phyloP scores from a whole-genome alignment of 35 echinoderm and acorn worm genomes.

The Amphiura filiformis region DNA sequence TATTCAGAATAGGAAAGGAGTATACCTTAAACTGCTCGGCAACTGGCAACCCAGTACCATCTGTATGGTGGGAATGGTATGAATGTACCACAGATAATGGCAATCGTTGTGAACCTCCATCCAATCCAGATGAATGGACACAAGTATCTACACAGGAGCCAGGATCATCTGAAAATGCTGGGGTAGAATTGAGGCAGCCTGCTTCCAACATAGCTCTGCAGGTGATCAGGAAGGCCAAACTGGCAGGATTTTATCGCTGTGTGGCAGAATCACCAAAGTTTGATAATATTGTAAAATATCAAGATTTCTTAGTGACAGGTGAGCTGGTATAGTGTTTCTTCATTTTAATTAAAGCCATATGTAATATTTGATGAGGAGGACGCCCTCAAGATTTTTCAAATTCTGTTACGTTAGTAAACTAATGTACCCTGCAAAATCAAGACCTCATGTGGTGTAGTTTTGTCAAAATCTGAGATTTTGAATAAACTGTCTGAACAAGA shows the following conservation, averaged over 20 bases:
- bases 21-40: constrained; percentile 50
- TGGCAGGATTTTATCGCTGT: neutral
- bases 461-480: too few relatives aligned
- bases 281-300: neutral
- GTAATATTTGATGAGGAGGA: too few relatives aligned
- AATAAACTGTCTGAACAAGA: too few relatives aligned
- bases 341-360: neutral
- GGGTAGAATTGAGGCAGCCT: neutral
- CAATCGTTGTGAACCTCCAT: neutral
- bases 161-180: neutral
- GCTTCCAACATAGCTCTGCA: neutral
- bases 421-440: neutral
- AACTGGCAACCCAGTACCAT: constrained; percentile 34
- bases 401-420: neutral
- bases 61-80: constrained; percentile 30
- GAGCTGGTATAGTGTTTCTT: too few relatives aligned
- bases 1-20: constrained; percentile 10
- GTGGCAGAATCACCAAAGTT: neutral
- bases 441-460: neutral
- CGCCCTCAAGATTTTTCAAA: too few relatives aligned
- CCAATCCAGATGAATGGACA: neutral
- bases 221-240: neutral
- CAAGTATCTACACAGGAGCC: neutral
- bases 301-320: neutral
- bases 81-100: neutral